Evolutionary conservation across 2,113 vertebrate species (phyloP).

Genomic region (Calypte anna): DNA sequence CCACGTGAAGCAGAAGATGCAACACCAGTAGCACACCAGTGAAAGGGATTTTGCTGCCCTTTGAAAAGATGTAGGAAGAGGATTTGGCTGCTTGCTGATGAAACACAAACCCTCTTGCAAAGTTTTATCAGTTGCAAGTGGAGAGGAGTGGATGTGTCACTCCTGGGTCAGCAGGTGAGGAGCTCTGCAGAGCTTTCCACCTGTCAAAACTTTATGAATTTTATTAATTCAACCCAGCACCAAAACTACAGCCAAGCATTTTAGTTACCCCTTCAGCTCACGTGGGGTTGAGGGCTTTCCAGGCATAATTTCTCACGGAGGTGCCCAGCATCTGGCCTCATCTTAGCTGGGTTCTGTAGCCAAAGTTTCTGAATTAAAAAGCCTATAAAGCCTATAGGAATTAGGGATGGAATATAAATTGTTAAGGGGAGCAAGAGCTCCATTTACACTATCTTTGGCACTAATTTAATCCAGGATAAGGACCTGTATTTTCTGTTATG

Average conservation of each 20-base stretch:
- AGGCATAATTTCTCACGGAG: not conserved
- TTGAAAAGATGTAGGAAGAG: not conserved
- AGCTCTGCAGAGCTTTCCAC: not conserved
- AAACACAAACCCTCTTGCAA: not conserved
- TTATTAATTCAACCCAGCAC: not conserved
- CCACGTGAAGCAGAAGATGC: not conserved
- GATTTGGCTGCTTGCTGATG: not conserved
- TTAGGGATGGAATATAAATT: not conserved
- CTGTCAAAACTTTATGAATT: not conserved
- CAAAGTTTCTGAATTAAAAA: not conserved
- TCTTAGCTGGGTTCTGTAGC: not conserved
- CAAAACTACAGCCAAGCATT: not conserved
- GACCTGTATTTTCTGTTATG: not conserved
- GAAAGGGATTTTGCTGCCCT: not conserved
- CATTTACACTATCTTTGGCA: not conserved
- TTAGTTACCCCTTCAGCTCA: not conserved
- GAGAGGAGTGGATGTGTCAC: not conserved
- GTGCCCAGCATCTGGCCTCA: not conserved
- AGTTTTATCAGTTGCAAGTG: not conserved
- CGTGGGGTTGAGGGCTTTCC: not conserved
- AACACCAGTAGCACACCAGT: not conserved
- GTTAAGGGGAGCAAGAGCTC: not conserved
- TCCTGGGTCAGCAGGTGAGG: not conserved
- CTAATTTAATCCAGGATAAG: not conserved
- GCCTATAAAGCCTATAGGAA: not conserved